phyloP scores from a whole-genome alignment of 1,140 invertebrate species.

The Hylaeus volcanicus region DNA sequence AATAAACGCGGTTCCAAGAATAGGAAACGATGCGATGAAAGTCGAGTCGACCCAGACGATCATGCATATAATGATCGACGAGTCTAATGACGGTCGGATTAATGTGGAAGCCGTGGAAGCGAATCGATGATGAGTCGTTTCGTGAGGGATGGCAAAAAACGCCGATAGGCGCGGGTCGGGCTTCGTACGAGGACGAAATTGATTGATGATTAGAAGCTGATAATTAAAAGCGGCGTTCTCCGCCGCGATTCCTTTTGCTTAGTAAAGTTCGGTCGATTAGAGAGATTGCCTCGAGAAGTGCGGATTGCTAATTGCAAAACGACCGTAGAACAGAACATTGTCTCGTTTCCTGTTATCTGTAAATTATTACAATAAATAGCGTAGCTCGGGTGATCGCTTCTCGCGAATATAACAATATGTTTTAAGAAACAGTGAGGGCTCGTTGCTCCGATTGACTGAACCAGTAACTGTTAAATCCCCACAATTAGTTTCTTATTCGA shows the following conservation, averaged over 20 bases:
- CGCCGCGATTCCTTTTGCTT: not conserved
- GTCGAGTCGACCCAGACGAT: conserved; percentile 53
- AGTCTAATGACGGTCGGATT: conserved; percentile 66
- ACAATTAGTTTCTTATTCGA: conserved; percentile 31
- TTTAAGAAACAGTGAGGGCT: too few relatives aligned
- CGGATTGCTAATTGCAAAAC: not conserved
- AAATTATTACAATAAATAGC: too few relatives aligned
- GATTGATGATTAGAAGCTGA: conserved; percentile 70
- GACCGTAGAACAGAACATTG: not conserved
- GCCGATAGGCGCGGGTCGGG: conserved; percentile 45
- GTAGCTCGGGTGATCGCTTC: not conserved
- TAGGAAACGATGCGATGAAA: conserved; percentile 24
- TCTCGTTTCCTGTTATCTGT: too few relatives aligned
- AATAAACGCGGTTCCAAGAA: conserved; percentile 58
- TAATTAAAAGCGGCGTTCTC: conserved; percentile 64
- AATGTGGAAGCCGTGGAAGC: conserved; percentile 49
- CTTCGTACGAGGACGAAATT: conserved; percentile 60
- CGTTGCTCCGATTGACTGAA: not conserved
- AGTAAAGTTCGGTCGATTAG: not conserved
- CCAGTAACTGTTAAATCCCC: not conserved
- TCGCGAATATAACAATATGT: not conserved
- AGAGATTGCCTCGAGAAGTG: not conserved
- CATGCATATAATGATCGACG: conserved; percentile 63
- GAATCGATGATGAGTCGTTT: conserved; percentile 61
- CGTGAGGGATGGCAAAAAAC: conserved; percentile 62